Evolutionary conservation across 2,888 invertebrate genomes (phyloP), one percentile per base, ranked within the genome.

Genomic region (Brenthis daphne): DNA sequence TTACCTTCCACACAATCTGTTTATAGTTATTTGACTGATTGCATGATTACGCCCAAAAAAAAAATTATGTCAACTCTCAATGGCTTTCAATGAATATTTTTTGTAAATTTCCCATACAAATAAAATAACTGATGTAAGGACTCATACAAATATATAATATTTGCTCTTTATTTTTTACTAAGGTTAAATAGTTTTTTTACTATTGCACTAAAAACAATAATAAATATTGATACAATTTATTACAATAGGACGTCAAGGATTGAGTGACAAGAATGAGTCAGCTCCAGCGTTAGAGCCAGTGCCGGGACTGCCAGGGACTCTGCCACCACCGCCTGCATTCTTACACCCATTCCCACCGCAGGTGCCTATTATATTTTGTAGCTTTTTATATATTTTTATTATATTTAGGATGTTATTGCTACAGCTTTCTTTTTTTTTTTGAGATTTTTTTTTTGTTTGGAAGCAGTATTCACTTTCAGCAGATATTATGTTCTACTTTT

Each of bases 221-320:
- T 29, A 24, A 20, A 3, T 29, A 24, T 56, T 3, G 43, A 47
- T 56, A 37, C 50, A 29, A 55, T 50, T 33, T 58, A 14, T 57
- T 16, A 8, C 20, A 33, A 60, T 75, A 93, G 93, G 93, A 75
- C 92, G 93, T n/a, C 90, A 92, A 80, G 90, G 90, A 1, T 69
- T 80, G 13, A 86, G 79, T 24, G 92, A 92, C 57, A 91, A 89
- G 81, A 85, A 79, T 29, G 93, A 93, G 20, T 60, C 77, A 0
- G 76, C 76, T 2, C 88, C 88, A 0, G 79, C 83, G 3, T 73
- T 93, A 74, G 93, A 92, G 75, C 93, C 93, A 0, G 95, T 95
- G 3, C 95, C 94, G 0, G 94, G 94, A 0, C 89, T 95, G 74
- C 95, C 94, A 2, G 95, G 93, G 6, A 93, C 94, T 0, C 87